Percentiles rank a stretch among this genome's conserved stretches.
Evolutionary conservation across 2,888 invertebrate species (phyloP).

Genomic region (Rhagonycha lutea): DNA sequence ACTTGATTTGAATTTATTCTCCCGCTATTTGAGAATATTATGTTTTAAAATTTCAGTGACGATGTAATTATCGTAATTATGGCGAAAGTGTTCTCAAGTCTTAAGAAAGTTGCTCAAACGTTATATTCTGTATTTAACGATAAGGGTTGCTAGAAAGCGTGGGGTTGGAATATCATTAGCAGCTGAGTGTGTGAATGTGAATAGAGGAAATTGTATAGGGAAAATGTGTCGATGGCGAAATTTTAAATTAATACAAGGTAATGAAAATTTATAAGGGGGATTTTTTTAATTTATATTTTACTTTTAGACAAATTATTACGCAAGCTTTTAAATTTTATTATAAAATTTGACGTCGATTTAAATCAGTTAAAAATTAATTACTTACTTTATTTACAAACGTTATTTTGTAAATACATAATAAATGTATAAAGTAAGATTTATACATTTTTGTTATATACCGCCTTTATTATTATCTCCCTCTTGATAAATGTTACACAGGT

Average conservation of each 20-base stretch:
- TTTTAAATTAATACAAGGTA: neutral
- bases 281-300: neutral
- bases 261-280: neutral
- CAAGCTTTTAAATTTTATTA: too few relatives aligned
- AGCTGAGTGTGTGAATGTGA: neutral
- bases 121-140: neutral
- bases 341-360: neutral
- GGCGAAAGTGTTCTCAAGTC: neutral
- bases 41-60: neutral
- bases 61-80: neutral
- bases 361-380: neutral
- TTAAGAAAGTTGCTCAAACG: neutral
- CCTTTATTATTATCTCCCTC: neutral
- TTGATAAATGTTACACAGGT: conserved; percentile 13
- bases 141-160: neutral
- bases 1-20: neutral
- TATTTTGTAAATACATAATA: neutral
- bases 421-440: too few relatives aligned
- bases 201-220: neutral
- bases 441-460: neutral
- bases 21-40: neutral
- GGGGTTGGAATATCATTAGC: neutral
- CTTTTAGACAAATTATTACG: neutral
- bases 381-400: neutral
- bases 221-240: neutral